Evolutionary conservation across 2,113 vertebrate species (phyloP).

Genomic region (Toxotes jaculatrix): DNA sequence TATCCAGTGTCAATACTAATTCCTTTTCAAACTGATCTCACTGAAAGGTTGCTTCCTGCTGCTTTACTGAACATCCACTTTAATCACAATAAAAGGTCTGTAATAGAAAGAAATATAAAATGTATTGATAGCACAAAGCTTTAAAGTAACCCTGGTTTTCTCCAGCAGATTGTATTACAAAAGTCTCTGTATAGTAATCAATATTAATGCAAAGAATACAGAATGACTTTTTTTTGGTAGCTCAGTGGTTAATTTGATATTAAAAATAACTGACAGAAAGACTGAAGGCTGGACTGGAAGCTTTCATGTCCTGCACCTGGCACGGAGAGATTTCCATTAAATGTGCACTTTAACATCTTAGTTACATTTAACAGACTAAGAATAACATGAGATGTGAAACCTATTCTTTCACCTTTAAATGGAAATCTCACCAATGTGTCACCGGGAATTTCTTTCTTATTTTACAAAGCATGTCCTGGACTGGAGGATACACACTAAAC

Average conservation of each 20-base stretch:
- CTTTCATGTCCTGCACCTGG: neutral
- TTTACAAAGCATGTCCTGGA: neutral
- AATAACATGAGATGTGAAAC: neutral
- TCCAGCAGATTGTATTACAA: conserved; percentile 9
- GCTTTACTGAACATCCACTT: conserved; percentile 16
- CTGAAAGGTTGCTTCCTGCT: conserved; percentile 48
- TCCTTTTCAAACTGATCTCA: neutral
- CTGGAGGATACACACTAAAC: neutral
- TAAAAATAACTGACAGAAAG: neutral
- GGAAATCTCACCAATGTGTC: neutral
- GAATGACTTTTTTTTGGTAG: neutral
- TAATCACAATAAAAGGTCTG: conserved; percentile 33
- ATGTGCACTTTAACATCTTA: neutral
- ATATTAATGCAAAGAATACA: conserved; percentile 20
- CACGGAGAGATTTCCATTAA: neutral
- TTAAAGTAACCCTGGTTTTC: neutral
- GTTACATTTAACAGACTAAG: neutral
- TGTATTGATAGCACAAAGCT: neutral
- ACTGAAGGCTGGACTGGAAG: neutral
- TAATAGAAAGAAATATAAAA: conserved; percentile 15
- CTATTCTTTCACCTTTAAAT: neutral
- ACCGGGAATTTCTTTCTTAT: neutral
- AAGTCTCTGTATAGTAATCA: conserved; percentile 11
- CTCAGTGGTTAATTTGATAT: neutral
- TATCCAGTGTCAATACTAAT: conserved; percentile 34